Percentiles rank a stretch among this genome's conserved stretches.
Evolutionary conservation across 2,888 invertebrate genomes (phyloP).

Genomic region (Priocnemis perturbator): DNA sequence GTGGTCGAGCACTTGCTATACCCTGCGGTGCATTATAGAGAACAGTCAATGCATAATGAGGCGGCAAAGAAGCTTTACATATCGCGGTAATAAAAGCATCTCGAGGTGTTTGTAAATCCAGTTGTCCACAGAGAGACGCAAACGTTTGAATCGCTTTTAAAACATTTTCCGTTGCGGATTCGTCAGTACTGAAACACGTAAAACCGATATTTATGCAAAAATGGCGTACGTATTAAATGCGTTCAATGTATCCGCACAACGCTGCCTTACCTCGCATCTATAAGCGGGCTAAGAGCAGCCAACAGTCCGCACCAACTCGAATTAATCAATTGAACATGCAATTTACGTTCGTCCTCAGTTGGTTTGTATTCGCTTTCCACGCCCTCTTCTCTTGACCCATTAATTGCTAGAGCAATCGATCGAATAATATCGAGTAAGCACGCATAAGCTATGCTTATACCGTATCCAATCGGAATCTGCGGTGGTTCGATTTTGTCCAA

Average conservation of each 20-base stretch:
- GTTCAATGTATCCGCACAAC: conserved; percentile 4
- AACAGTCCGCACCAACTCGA: conserved; percentile 97
- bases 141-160: conserved; percentile 94
- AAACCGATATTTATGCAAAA: conserved; percentile 17
- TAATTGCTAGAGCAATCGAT: conserved; percentile 86
- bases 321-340: conserved; percentile 87
- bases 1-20: conserved; percentile 71
- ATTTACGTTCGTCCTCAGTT: conserved; percentile 74
- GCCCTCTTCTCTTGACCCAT: conserved; percentile 77
- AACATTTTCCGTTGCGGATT: conserved; percentile 92
- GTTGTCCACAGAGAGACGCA: conserved; percentile 91
- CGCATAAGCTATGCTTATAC: conserved; percentile 96
- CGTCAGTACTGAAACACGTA: conserved; percentile 85
- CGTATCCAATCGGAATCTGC: conserved; percentile 96
- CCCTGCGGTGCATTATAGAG: conserved; percentile 82
- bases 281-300: conserved; percentile 91
- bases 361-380: conserved; percentile 73
- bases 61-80: conserved; percentile 97
- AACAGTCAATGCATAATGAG: conserved; percentile 94
- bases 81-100: conserved; percentile 97
- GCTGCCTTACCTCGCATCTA: conserved; percentile 86
- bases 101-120: conserved; percentile 86
- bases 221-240: conserved; percentile 12
- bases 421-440: conserved; percentile 94
- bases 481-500: conserved; percentile 97